Evolutionary conservation across 2,113 vertebrate species (phyloP).

Genomic region (Numida meleagris): DNA sequence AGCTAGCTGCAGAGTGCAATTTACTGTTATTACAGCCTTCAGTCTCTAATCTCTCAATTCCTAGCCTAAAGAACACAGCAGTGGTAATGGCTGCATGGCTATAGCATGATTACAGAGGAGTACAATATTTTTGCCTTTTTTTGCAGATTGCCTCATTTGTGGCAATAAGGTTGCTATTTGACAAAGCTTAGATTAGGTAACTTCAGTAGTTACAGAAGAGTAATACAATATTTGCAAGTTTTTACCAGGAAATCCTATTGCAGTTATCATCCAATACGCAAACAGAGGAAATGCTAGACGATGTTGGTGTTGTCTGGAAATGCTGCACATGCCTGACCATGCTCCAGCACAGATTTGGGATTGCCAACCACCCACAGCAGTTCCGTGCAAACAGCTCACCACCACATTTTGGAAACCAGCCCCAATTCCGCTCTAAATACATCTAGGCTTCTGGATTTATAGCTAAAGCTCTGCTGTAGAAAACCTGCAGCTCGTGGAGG

Average conservation of each 20-base stretch:
- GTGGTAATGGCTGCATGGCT: neutral
- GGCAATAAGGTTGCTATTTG: neutral
- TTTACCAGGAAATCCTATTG: neutral
- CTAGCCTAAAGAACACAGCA: slow-evolving; percentile 35
- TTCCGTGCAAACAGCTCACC: neutral
- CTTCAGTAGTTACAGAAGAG: neutral
- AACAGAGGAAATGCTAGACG: neutral
- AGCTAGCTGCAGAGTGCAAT: slow-evolving; percentile 34
- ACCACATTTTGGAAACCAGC: neutral
- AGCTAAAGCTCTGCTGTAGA: neutral
- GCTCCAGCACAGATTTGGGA: neutral
- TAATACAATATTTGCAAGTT: neutral
- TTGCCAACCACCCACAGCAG: neutral
- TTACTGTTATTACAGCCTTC: slow-evolving; percentile 40
- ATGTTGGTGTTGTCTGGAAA: neutral
- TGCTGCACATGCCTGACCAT: neutral
- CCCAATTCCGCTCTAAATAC: neutral
- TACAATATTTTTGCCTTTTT: neutral
- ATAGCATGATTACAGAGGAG: slow-evolving; percentile 1
- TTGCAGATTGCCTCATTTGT: neutral
- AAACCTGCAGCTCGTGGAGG: neutral
- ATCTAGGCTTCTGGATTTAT: neutral
- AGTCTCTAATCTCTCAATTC: slow-evolving; percentile 44
- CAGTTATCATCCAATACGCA: neutral
- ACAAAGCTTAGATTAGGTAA: neutral